phyloP scores from a whole-genome alignment of 2,888 invertebrate genomes.

The Laothoe populi region DNA sequence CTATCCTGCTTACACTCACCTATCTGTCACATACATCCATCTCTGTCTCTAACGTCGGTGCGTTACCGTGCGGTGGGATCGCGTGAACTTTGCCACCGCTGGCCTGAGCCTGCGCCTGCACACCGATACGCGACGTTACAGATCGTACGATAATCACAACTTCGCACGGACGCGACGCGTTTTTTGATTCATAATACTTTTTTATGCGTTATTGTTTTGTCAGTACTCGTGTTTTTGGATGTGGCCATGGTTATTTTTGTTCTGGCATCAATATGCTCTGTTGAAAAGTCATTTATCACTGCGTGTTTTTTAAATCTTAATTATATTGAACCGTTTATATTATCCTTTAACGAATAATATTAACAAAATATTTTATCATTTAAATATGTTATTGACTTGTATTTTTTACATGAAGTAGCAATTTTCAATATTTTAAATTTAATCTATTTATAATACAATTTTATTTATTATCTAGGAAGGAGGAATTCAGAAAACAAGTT shows the following conservation, averaged over 20 bases:
- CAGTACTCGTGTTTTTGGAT: slow-evolving; percentile 6
- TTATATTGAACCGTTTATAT: no score
- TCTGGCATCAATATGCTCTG: not conserved
- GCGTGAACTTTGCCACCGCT: slow-evolving; percentile 80
- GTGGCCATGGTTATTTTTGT: not conserved
- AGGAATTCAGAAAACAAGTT: not conserved
- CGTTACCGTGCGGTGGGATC: slow-evolving; percentile 77
- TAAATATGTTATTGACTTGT: no score
- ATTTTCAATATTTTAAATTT: no score
- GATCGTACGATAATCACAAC: slow-evolving; percentile 73
- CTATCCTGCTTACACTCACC: slow-evolving; percentile 55
- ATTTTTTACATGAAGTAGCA: no score
- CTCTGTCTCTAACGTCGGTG: slow-evolving; percentile 71
- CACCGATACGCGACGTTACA: slow-evolving; percentile 75
- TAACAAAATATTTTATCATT: no score
- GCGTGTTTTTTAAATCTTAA: no score
- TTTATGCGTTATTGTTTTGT: slow-evolving; percentile 15
- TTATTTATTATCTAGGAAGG: not conserved
- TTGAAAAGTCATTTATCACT: not conserved
- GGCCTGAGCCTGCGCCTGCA: slow-evolving; percentile 68
- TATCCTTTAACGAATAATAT: no score
- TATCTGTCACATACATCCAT: slow-evolving; percentile 38
- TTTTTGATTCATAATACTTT: slow-evolving; percentile 40
- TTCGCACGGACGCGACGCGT: slow-evolving; percentile 55
- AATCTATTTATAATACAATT: not conserved